phyloP scores from a whole-genome alignment of 2,888 invertebrate genomes.

The Pachymerium ferrugineum region DNA sequence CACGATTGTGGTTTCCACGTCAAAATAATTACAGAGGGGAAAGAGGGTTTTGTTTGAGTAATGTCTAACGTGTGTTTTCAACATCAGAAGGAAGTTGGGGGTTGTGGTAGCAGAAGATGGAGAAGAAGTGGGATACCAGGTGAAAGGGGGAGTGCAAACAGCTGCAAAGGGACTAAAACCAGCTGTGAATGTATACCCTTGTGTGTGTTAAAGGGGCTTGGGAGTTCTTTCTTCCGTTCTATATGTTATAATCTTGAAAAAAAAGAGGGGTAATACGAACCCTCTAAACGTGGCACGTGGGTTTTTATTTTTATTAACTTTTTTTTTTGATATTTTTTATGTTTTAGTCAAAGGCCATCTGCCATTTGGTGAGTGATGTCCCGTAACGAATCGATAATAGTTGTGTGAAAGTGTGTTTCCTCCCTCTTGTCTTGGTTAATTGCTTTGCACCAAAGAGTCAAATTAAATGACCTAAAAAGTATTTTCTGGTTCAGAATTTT shows the following conservation, averaged over 20 bases:
- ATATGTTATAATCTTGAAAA: too few species aligned
- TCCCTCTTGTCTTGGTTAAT: not conserved
- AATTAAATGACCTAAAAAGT: too few species aligned
- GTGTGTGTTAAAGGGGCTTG: not conserved
- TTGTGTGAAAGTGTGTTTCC: not conserved
- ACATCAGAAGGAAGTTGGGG: conserved; percentile 1
- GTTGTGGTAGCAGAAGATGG: too few species aligned
- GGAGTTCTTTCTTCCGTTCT: not conserved
- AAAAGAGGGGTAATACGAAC: too few species aligned
- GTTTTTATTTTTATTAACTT: not conserved
- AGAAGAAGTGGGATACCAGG: not conserved
- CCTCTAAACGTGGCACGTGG: too few species aligned
- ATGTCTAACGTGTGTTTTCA: not conserved
- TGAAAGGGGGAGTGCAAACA: conserved; percentile 4
- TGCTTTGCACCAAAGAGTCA: not conserved
- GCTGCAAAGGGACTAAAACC: not conserved
- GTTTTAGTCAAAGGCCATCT: not conserved
- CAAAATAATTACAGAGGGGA: not conserved
- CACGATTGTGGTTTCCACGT: too few species aligned
- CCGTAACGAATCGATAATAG: conserved; percentile 3
- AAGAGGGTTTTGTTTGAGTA: not conserved
- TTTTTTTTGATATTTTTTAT: too few species aligned
- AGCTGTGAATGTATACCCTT: not conserved
- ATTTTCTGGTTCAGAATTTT: too few species aligned
- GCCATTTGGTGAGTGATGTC: not conserved